Evolutionary conservation across 2,888 invertebrate genomes (phyloP).

Genomic region (Lingula anatina): DNA sequence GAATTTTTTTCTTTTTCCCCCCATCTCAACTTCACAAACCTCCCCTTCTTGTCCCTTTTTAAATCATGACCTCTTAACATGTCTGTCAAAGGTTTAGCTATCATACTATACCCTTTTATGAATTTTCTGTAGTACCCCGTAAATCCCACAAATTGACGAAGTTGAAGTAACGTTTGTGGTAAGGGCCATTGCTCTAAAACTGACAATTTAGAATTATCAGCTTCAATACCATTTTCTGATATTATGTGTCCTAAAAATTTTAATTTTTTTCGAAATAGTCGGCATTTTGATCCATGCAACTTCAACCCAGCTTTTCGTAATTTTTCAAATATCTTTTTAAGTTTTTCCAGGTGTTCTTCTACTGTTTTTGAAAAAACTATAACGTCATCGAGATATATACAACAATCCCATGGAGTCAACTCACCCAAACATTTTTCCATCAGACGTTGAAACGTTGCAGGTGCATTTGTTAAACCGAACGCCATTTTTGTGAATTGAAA

Average conservation of each 20-base stretch:
- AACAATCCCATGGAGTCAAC: neutral
- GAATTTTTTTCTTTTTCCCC: conserved; percentile 7
- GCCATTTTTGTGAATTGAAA: neutral
- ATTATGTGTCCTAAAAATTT: neutral
- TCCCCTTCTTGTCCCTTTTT: neutral
- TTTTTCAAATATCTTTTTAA: neutral
- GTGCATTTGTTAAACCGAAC: neutral
- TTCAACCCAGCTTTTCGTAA: neutral
- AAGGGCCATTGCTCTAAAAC: neutral
- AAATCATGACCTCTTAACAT: neutral
- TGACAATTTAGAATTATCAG: neutral
- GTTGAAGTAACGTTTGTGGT: neutral
- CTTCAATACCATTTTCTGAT: neutral
- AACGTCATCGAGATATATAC: neutral
- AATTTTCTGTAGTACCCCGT: neutral
- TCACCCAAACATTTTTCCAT: neutral
- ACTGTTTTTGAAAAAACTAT: neutral
- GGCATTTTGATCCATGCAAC: neutral
- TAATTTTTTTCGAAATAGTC: neutral
- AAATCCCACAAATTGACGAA: neutral
- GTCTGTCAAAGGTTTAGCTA: neutral
- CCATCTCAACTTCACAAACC: conserved; percentile 4
- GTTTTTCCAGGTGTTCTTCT: neutral
- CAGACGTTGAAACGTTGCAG: neutral
- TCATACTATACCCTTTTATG: neutral